Evolutionary conservation across 2,113 vertebrate species (phyloP).

Genomic region (Bufo gargarizans): DNA sequence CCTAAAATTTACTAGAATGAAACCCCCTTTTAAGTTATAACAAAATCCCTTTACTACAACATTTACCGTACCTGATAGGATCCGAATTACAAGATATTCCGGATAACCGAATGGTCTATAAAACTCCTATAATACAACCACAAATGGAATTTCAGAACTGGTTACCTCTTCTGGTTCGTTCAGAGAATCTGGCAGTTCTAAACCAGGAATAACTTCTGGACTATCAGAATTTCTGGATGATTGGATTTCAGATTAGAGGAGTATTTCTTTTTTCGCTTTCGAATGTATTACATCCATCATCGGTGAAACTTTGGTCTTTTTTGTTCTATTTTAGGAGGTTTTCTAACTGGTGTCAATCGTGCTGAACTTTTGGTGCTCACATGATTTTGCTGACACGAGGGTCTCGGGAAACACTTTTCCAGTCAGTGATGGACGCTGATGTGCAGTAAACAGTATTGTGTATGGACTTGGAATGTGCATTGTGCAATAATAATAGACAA

Average conservation of each 20-base stretch:
- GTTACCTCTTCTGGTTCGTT: not conserved
- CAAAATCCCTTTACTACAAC: no score
- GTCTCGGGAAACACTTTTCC: slow-evolving; percentile 56
- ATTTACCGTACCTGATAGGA: no score
- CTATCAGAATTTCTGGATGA: not conserved
- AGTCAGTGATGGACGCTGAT: slow-evolving; percentile 35
- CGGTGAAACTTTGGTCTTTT: not conserved
- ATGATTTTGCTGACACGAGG: slow-evolving; percentile 28
- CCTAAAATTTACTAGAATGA: no score
- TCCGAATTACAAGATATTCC: not conserved
- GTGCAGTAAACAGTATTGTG: slow-evolving; percentile 42
- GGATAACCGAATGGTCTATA: not conserved
- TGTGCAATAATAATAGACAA: slow-evolving; percentile 23
- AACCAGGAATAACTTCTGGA: not conserved
- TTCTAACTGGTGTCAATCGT: not conserved
- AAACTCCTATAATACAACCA: not conserved
- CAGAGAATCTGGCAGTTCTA: not conserved
- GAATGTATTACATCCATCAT: not conserved
- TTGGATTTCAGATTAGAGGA: not conserved
- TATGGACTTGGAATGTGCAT: not conserved
- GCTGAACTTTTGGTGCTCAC: slow-evolving; percentile 2
- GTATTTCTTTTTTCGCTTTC: no score
- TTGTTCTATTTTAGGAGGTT: not conserved
- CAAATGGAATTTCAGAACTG: no score
- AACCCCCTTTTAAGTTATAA: no score